These are phyloP conservation scores for Elysia crispata DNA, from an alignment of 2,888 invertebrate genomes.

Conservation along the genomic window DNA sequence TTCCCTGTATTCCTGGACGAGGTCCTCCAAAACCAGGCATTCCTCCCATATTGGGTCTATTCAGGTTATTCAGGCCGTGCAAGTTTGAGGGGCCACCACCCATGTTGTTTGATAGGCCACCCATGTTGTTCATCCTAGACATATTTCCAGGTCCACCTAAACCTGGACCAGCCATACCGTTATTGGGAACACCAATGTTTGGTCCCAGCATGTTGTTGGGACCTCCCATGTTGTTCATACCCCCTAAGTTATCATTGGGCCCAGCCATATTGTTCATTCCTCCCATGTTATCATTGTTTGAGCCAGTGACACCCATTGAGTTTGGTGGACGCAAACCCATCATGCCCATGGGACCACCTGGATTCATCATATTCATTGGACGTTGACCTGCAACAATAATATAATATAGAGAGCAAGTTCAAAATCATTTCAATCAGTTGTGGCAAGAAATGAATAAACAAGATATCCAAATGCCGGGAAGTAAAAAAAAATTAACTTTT, in stretches of 20 bases:
- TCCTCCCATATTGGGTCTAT: slow-evolving; percentile 16
- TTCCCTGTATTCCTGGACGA: slow-evolving; percentile 14
- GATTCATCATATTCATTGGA: slow-evolving; percentile 36
- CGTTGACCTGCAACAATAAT: slow-evolving; percentile 27
- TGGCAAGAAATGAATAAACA: no score
- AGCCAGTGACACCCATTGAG: slow-evolving; percentile 15
- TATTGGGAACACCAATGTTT: slow-evolving; percentile 49
- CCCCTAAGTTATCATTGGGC: not conserved
- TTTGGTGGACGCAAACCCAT: slow-evolving; percentile 43
- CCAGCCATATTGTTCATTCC: slow-evolving; percentile 24
- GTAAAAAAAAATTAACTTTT: no score
- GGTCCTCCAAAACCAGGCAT: slow-evolving; percentile 49
- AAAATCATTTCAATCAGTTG: no score
- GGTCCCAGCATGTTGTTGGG: slow-evolving; percentile 25
- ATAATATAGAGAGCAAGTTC: not conserved
- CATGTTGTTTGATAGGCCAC: not conserved
- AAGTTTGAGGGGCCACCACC: no score
- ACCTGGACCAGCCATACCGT: slow-evolving; percentile 46
- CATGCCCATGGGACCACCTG: slow-evolving; percentile 41
- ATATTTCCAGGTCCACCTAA: slow-evolving; percentile 33
- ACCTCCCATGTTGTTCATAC: slow-evolving; percentile 24
- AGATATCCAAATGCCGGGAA: no score
- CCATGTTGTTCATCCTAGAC: not conserved
- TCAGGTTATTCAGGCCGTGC: no score
- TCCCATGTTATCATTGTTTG: not conserved